Evolutionary conservation across 2,797 vertebrate genomes (phyloP).

Genomic region (Centroberyx gerrardi): DNA sequence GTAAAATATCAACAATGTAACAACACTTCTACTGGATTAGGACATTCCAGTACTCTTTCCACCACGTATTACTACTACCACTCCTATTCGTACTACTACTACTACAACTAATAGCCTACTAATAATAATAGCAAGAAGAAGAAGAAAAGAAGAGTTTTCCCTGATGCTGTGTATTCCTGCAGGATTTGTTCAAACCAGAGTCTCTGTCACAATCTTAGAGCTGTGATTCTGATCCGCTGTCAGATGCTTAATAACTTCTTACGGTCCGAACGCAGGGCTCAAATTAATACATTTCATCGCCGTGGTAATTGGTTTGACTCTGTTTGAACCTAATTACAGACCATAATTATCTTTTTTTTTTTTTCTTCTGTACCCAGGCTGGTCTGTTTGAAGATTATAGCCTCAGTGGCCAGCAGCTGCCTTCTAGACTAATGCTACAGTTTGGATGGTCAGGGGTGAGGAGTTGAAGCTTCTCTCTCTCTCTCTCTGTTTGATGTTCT

Average conservation of each 20-base stretch:
- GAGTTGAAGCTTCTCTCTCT: background rate
- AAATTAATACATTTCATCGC: constrained; percentile 58
- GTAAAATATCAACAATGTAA: no score
- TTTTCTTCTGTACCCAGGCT: constrained; percentile 11
- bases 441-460: background rate
- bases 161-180: background rate
- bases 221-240: constrained; percentile 46
- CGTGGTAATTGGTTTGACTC: constrained; percentile 75
- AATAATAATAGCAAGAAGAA: background rate
- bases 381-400: constrained; percentile 44
- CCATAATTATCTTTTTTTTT: constrained; percentile 58
- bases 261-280: constrained; percentile 25
- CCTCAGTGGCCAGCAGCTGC: constrained; percentile 19
- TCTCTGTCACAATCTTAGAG: constrained; percentile 31
- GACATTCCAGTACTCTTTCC: no score
- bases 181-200: constrained; percentile 10
- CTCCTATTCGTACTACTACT: background rate
- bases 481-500: background rate
- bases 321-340: constrained; percentile 71
- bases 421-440: constrained; percentile 11
- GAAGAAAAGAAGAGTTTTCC: constrained; percentile 3
- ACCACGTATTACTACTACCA: background rate
- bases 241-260: constrained; percentile 52
- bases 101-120: constrained; percentile 4
- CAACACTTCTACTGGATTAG: no score